Conservation (phyloP, 2,888 invertebrate genomes). For the Ormyrus rosae region DNA sequence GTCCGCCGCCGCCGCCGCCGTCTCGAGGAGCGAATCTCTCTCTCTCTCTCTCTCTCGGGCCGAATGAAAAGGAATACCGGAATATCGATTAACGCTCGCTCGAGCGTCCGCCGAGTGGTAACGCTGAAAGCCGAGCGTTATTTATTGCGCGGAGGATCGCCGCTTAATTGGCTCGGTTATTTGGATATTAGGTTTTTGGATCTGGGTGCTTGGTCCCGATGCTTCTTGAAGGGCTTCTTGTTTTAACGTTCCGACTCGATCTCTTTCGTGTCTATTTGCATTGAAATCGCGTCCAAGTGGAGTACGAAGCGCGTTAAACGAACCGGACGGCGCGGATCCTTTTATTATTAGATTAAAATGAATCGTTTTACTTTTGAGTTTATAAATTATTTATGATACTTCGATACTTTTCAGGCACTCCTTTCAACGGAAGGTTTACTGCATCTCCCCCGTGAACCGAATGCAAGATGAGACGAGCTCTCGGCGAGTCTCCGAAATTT, state of each 20-base stretch:
- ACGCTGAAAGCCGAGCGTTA: neutral
- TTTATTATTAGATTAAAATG: no score
- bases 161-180: conserved; percentile 42
- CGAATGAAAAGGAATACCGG: conserved; percentile 46
- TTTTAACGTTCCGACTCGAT: no score
- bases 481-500: neutral
- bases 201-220: neutral
- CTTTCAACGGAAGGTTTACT: neutral
- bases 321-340: no score
- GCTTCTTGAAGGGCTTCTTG: neutral
- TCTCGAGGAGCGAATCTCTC: neutral
- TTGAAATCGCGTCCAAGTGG: no score
- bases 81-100: conserved; percentile 37
- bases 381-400: no score
- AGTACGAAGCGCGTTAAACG: no score
- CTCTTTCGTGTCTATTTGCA: no score
- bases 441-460: conserved; percentile 2
- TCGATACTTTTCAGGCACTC: no score
- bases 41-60: neutral
- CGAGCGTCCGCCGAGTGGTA: neutral
- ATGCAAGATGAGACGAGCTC: conserved; percentile 10
- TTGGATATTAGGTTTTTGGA: conserved; percentile 18
- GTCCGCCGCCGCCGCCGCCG: neutral
- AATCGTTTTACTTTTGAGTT: no score
- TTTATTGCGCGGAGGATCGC: conserved; percentile 29